These are phyloP conservation scores for Tetrao urogallus DNA, from an alignment of 2,113 vertebrate genomes.

Conservation along the genomic window DNA sequence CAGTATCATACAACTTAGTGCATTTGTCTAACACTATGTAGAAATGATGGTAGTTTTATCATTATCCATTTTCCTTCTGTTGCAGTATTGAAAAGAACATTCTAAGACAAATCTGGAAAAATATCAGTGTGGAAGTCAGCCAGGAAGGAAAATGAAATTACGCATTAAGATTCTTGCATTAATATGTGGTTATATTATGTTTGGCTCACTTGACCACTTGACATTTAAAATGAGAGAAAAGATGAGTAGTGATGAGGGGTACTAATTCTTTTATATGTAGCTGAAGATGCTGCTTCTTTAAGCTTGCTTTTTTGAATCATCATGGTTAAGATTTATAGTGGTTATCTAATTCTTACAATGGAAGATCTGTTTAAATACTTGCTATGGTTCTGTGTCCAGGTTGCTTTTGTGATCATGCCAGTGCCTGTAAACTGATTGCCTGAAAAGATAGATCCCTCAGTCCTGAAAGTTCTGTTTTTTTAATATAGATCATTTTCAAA, in stretches of 20 bases:
- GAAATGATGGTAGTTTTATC: background rate
- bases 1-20: background rate
- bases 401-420: background rate
- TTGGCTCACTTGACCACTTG: fast-evolving
- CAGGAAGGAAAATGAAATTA: background rate
- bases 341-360: background rate
- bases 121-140: background rate
- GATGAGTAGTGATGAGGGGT: background rate
- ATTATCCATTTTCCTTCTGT: background rate
- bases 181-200: background rate
- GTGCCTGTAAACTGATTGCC: background rate
- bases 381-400: background rate
- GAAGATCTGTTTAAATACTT: background rate
- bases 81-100: background rate
- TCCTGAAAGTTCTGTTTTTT: background rate
- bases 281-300: background rate
- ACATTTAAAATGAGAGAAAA: background rate
- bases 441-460: background rate
- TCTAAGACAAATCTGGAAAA: background rate
- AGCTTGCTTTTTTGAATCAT: background rate
- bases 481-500: background rate
- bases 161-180: background rate
- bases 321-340: background rate
- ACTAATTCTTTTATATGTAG: background rate
- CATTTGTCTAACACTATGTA: background rate